Evolutionary conservation across 1,140 invertebrate genomes (phyloP).

Genomic region (Neuroterus valhalla): DNA sequence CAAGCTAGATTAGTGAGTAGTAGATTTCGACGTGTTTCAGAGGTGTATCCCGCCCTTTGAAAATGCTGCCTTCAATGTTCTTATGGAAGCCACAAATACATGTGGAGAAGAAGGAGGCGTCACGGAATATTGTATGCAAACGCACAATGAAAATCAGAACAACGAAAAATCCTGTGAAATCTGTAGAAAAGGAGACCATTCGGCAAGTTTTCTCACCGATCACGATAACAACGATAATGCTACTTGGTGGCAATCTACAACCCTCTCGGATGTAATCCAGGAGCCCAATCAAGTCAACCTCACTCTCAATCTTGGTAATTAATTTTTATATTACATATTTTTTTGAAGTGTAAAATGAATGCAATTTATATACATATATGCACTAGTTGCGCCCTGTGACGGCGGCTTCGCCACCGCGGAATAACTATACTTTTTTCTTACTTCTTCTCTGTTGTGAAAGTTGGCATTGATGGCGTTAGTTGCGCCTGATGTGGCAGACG

Average conservation of each 20-base stretch:
- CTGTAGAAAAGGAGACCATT: constrained; percentile 80
- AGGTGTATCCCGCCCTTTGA: constrained; percentile 97
- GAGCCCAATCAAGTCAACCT: constrained; percentile 94
- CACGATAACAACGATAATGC: constrained; percentile 90
- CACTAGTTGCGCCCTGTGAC: too few species aligned
- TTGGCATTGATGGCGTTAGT: too few species aligned
- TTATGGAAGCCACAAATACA: constrained; percentile 95
- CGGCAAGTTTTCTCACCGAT: constrained; percentile 91
- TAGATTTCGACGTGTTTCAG: constrained; percentile 74
- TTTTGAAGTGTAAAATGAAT: background rate
- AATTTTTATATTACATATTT: constrained; percentile 28
- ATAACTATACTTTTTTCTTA: too few species aligned
- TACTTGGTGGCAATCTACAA: constrained; percentile 99
- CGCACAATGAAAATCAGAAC: constrained; percentile 76
- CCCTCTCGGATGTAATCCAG: constrained; percentile 95
- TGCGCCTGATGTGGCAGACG: too few species aligned
- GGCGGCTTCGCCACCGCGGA: too few species aligned
- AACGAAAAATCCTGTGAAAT: constrained; percentile 74
- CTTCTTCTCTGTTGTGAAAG: too few species aligned
- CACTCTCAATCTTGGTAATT: constrained; percentile 90
- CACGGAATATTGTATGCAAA: constrained; percentile 93
- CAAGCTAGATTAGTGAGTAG: constrained; percentile 11
- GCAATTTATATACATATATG: too few species aligned
- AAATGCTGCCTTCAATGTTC: constrained; percentile 93
- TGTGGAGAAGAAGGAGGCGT: constrained; percentile 86